phyloP scores from a whole-genome alignment of 2,113 vertebrate genomes.

The Ursus arctos region DNA sequence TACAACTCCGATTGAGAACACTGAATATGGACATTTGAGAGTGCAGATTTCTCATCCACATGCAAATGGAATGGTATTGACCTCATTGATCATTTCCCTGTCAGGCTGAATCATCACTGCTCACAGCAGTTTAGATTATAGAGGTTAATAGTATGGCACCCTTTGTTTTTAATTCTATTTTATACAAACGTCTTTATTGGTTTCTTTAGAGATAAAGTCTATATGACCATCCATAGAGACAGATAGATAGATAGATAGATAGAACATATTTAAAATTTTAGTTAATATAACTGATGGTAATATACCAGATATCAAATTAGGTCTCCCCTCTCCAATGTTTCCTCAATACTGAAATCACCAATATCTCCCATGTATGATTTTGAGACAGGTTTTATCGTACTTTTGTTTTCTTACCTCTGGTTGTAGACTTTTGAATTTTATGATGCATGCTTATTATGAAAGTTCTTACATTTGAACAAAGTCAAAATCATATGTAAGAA shows the following conservation, averaged over 20 bases:
- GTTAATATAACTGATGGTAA: background rate
- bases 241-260: background rate
- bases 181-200: background rate
- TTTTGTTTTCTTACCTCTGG: background rate
- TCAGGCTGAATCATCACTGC: background rate
- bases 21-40: background rate
- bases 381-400: background rate
- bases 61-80: background rate
- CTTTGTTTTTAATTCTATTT: background rate
- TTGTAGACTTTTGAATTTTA: background rate
- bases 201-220: background rate
- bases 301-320: background rate
- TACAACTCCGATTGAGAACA: background rate
- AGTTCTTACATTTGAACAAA: background rate
- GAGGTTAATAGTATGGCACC: background rate
- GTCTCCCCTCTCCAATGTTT: background rate
- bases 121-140: background rate
- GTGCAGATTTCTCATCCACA: background rate
- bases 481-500: background rate
- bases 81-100: background rate
- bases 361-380: background rate
- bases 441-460: background rate
- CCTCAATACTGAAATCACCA: background rate
- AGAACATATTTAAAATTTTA: background rate
- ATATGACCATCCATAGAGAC: background rate